Base-by-base conservation (phyloP, 2,888 invertebrate genomes). In the Oligia fasciuncula region DNA sequence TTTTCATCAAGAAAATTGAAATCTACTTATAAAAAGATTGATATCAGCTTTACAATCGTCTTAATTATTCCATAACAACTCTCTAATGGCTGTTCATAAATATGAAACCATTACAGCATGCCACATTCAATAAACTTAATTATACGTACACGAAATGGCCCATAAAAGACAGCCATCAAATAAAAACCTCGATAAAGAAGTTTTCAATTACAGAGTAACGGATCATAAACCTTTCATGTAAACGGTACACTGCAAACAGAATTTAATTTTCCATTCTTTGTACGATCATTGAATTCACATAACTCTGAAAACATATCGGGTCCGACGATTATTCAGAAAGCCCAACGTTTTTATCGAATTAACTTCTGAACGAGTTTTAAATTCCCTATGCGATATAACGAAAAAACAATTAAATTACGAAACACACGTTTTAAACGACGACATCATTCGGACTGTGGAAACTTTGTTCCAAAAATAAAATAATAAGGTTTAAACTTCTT, bases 221-320 rank as follows among this genome's bases (percentile, higher is more conserved):
- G 80, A 76, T 76, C 67, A 75, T 77, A 84, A 86, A 77, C 80
- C 74, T 63, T 71, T 86, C 73, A 73, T 80, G 65, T 79, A 66
- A 86, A 76, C 62, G 72, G 74, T 83, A 76, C 62, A 86, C 75
- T 80, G 85, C 43, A 84, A 84, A 84, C 80, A 80, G 71, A 85
- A 85, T 85, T 86, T 68, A 86, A 84, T 85, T 86, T 71, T 66
- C 71, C 80, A 86, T 85, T 67, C 73, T 86, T 77, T 86, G 67
- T 23, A 43, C 73, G 73, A 84, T 77, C 75, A 85, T 80, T 49
- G 73, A 84, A 85, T 84, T 76, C 76, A 23, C 75, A 77, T 84
- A 79, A 86, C 66, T 83, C 83, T 65, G 77, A 80, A 85, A 87
- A 87, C 76, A 77, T 80, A 79, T 87, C 72, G 85, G 46, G 73